These are phyloP conservation scores for Gryllus bimaculatus DNA, from an alignment of 1,140 invertebrate genomes.

Conservation along the genomic window DNA sequence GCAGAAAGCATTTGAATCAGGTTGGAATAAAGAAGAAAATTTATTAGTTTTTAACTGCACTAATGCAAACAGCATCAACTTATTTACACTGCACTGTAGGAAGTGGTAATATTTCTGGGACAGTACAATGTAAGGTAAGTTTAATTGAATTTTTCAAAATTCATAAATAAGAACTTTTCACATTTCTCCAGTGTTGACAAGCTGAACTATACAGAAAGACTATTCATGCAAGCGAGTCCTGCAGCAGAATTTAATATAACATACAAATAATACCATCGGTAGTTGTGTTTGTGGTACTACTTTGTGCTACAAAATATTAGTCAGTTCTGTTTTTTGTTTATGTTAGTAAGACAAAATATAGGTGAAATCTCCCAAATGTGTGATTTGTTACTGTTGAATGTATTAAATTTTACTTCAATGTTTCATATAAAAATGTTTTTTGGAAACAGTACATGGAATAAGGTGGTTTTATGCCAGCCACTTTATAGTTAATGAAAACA, in stretches of 20 bases:
- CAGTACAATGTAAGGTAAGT: not conserved
- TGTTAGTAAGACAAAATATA: not conserved
- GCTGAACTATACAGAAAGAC: not conserved
- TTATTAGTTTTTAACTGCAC: not conserved
- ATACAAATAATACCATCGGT: not conserved
- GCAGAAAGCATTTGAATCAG: not conserved
- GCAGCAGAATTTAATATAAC: not conserved
- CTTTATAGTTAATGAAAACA: not conserved
- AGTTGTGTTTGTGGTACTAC: not conserved
- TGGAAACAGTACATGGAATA: not conserved
- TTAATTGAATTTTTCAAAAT: not conserved
- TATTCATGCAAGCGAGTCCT: constrained; percentile 3
- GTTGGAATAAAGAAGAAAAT: not conserved
- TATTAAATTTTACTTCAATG: not conserved
- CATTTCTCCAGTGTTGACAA: not conserved
- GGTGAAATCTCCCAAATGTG: not conserved
- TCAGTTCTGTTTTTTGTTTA: not conserved
- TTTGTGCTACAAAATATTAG: not conserved
- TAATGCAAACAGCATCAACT: not conserved
- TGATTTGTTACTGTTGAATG: not conserved
- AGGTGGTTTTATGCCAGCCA: not conserved
- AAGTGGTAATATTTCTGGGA: not conserved
- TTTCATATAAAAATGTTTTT: not conserved
- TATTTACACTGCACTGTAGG: not conserved
- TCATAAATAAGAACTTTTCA: not conserved